Base-by-base conservation (phyloP, 2,888 invertebrate genomes). In the Pherbina coryleti region DNA sequence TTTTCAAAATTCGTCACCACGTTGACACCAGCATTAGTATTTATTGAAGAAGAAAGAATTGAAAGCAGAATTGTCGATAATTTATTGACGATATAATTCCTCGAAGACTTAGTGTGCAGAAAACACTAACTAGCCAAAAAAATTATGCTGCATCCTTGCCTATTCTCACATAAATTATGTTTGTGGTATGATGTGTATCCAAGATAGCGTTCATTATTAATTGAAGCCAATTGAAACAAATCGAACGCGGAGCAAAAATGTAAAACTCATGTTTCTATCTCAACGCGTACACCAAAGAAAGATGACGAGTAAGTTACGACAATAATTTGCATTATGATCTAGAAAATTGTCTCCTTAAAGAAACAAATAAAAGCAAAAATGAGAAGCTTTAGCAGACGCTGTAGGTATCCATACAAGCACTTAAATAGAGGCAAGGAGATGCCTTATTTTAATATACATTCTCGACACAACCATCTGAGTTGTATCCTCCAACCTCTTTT, bases 221-320 rank as follows among this genome's bases (percentile, higher is more conserved):
- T 37, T 37, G 1, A 37, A 37, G 37, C 9, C 37, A 64, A n/a
- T 64, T 34, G 34, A 14, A 19, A 11, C 22, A 11, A 22, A 22
- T 49, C 25, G 51, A 22, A 22, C 34, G 55, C 37, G 57, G 37
- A 37, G 34, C n/a, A 53, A 57, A 72, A 72, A 57, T 19, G 37
- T 37, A 37, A 19, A 22, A 37, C 72, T 72, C 57, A 37, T 57
- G 34, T 72, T 72, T 37, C 72, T 72, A 57, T 57, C n/a, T 72
- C 55, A 22, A 37, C 72, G 31, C 72, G 14, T 53, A 55, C 72
- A 31, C 57, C 11, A 57, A 37, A 51, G 37, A 57, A 72, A 57
- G 57, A 72, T 57, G 22, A 72, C 55, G 57, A 57, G 53, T 72
- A 37, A 72, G 72, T n/a, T 72, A 57, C 72, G 55, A 57, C 34